phyloP scores from a whole-genome alignment of 2,888 invertebrate genomes.

The Dioctria linearis region DNA sequence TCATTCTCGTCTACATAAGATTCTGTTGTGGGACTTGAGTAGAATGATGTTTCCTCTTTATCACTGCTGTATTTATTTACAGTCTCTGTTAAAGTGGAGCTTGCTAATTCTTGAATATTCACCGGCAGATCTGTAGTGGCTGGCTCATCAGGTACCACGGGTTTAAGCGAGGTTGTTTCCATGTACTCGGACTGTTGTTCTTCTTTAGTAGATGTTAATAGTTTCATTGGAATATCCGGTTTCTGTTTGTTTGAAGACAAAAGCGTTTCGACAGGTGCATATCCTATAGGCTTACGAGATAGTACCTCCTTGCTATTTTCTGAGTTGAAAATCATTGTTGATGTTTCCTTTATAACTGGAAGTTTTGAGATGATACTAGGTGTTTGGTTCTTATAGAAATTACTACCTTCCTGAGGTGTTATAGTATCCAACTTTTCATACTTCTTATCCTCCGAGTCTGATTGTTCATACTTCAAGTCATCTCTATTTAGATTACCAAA shows the following conservation, averaged over 20 bases:
- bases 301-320: slow-evolving; percentile 62
- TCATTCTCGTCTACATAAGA: neutral
- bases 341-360: neutral
- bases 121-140: slow-evolving; percentile 3
- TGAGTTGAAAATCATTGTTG: neutral
- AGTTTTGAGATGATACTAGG: neutral
- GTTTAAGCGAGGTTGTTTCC: slow-evolving; percentile 63
- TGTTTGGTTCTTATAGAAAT: slow-evolving; percentile 3
- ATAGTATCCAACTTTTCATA: slow-evolving; percentile 53
- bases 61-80: slow-evolving; percentile 15
- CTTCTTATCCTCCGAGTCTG: slow-evolving; percentile 36
- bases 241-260: slow-evolving; percentile 33
- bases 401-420: slow-evolving; percentile 11
- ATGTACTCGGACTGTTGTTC: slow-evolving; percentile 72
- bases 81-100: neutral
- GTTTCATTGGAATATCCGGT: slow-evolving; percentile 73
- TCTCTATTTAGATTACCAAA: slow-evolving; percentile 25
- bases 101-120: slow-evolving; percentile 2
- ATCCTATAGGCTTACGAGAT: slow-evolving; percentile 70
- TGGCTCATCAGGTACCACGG: slow-evolving; percentile 2
- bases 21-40: neutral
- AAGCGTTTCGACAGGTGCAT: slow-evolving; percentile 29
- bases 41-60: slow-evolving; percentile 8
- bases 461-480: neutral
- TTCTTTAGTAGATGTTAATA: slow-evolving; percentile 66